These are phyloP conservation scores for Ursus arctos DNA, from an alignment of 2,113 vertebrate genomes.

Conservation along the genomic window DNA sequence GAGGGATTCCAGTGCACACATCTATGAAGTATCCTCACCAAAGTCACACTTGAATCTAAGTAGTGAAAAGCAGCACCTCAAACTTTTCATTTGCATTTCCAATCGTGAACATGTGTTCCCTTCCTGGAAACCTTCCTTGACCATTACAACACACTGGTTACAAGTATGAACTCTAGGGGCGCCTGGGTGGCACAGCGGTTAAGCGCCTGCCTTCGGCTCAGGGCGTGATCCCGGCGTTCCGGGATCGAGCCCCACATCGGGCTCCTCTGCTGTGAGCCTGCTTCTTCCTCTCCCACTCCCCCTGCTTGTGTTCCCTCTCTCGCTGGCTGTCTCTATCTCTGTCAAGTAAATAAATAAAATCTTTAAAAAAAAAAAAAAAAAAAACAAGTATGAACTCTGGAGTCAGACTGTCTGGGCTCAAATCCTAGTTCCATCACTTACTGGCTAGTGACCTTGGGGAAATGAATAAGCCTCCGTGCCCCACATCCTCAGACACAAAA, in stretches of 20 bases:
- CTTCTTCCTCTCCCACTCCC: no score
- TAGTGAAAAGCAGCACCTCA: neutral
- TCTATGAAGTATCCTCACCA: neutral
- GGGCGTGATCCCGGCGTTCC: no score
- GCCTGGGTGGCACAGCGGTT: no score
- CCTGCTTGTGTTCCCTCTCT: no score
- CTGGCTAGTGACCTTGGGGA: neutral
- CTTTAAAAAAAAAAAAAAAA: no score
- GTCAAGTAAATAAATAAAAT: no score
- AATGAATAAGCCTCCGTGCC: neutral
- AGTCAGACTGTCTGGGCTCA: neutral
- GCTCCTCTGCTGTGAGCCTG: no score
- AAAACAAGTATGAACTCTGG: neutral
- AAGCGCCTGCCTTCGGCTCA: no score
- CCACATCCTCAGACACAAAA: neutral
- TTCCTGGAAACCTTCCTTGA: neutral
- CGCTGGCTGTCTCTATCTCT: no score
- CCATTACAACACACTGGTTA: neutral
- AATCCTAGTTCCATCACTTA: neutral
- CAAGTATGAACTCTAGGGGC: neutral
- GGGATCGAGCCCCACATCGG: no score
- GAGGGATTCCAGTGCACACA: fast-evolving
- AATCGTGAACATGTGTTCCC: neutral
- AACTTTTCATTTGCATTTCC: neutral
- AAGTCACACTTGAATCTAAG: neutral